Base-by-base conservation (phyloP, 2,888 invertebrate genomes). In the Litoditis marina region DNA sequence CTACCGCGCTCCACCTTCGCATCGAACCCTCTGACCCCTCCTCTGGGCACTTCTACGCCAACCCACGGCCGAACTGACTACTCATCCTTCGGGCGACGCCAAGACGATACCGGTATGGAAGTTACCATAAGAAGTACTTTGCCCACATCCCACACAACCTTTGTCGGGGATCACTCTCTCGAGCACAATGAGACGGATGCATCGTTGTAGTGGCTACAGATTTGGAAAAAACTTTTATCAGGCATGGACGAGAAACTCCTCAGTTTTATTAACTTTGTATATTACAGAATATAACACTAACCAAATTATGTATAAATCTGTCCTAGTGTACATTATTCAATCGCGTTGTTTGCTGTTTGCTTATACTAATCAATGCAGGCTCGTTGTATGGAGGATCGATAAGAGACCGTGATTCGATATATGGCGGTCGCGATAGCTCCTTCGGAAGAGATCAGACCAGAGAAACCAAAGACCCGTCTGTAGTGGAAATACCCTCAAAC, bases 1-100 rank as follows among this genome's bases (percentile, higher is more conserved):
- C 65, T 63, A 27, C 70, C 71, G 11, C 69, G 75, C 16, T 73
- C 79, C 32, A 81, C 80, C 2, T 81, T 77, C 60, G 81, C 81
- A 19, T 81, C 81, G 7, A 81, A 81, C 55, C 81, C 81, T 32
- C 64, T 81, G 64, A 81, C 81, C n/a, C 81, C 81, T 22, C 81
- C 81, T 39, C 71, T 79, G n/a, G 80, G 79, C 54, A 73, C 78
- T 8, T 82, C 81, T 3, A 81, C 81, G 1, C 81, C 81, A 6
- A 75, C 78, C 22, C 77, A 75, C 46, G 44, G 63, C 28, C 55
- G 61, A 16, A 50, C 50, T 1, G 69, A 70, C 60, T 68, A 66
- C 61, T 66, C 62, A 19, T 62, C 65, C 28, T 59, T 51, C 16
- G 39, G 61, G 30, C 39, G 56, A 13, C 61, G 64, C 19, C 60